These are phyloP conservation scores for Bolborhynchus lineola DNA, from an alignment of 2,113 vertebrate species.

Conservation along the genomic window DNA sequence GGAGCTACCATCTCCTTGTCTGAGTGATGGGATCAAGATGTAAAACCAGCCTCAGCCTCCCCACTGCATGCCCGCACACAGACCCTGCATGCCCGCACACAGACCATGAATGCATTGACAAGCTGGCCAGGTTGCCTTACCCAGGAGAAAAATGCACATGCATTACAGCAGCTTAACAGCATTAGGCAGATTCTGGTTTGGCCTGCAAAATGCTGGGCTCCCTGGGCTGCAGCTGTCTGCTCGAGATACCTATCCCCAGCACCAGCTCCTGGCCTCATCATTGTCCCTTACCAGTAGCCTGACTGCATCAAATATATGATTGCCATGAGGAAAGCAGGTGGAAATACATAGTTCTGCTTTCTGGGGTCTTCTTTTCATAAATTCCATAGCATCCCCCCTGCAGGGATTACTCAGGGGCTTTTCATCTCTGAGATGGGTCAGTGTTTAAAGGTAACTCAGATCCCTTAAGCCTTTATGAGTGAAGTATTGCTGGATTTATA, in stretches of 20 bases:
- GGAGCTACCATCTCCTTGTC: background rate
- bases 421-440: background rate
- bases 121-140: background rate
- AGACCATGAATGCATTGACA: accelerated
- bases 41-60: background rate
- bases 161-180: background rate
- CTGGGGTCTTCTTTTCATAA: background rate
- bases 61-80: background rate
- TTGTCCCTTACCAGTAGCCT: accelerated
- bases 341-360: background rate
- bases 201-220: accelerated
- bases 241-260: accelerated
- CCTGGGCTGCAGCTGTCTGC: background rate
- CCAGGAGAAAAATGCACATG: background rate
- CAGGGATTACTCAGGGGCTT: background rate
- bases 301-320: background rate
- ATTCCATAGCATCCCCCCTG: background rate
- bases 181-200: slow-evolving; percentile 2
- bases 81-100: accelerated
- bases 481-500: background rate
- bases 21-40: accelerated
- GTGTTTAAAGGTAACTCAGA: background rate
- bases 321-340: background rate
- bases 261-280: background rate
- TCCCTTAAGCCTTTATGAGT: background rate